Percentiles rank a stretch among this genome's conserved stretches.
Evolutionary conservation across 2,797 vertebrate genomes (phyloP).

Genomic region (Tiaroga cobitis): DNA sequence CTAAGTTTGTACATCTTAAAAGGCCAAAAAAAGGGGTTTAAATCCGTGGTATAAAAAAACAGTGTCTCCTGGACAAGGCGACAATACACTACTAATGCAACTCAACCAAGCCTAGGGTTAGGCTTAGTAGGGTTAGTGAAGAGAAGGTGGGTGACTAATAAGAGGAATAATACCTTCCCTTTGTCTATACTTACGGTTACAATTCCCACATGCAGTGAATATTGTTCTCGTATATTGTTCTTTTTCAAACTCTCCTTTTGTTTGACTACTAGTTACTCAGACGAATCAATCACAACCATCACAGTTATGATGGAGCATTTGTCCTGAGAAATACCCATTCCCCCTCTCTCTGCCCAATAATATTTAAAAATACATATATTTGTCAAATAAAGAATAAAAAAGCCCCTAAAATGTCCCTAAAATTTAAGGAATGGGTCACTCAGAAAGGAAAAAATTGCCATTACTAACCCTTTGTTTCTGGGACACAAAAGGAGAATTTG

Average conservation of each 20-base stretch:
- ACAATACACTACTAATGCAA: too few species aligned
- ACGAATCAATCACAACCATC: background rate
- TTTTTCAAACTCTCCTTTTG: background rate
- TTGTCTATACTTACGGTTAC: background rate
- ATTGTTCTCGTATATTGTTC: background rate
- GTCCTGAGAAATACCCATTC: background rate
- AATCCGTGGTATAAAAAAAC: too few species aligned
- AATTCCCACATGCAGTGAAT: background rate
- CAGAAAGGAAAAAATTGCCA: background rate
- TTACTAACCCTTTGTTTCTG: background rate
- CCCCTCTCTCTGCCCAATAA: background rate
- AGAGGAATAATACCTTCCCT: background rate
- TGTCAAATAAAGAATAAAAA: background rate
- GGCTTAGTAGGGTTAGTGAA: too few species aligned
- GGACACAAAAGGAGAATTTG: background rate
- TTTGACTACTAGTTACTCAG: background rate
- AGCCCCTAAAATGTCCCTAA: background rate
- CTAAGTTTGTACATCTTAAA: too few species aligned
- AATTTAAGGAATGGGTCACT: background rate
- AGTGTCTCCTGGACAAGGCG: too few species aligned
- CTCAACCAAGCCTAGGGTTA: too few species aligned
- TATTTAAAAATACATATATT: background rate
- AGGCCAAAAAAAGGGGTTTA: too few species aligned
- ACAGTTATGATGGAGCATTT: background rate
- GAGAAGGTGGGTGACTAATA: too few species aligned